Evolutionary conservation across 2,888 invertebrate species (phyloP).

Genomic region (Agonopterix arenella): DNA sequence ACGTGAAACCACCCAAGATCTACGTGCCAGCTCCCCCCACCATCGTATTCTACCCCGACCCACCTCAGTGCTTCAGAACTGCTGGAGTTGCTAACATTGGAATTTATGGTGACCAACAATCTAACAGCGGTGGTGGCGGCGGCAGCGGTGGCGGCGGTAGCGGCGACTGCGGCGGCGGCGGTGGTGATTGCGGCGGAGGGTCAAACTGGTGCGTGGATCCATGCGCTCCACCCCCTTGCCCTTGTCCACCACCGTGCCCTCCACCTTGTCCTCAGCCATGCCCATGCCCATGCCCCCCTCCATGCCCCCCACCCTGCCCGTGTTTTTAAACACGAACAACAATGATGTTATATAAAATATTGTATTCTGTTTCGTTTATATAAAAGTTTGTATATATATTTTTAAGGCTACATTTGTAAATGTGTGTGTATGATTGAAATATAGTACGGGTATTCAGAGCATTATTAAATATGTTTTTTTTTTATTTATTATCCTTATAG

Average conservation of each 20-base stretch:
- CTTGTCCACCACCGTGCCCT: slow-evolving; percentile 4
- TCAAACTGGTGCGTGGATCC: background rate
- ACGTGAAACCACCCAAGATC: slow-evolving; percentile 47
- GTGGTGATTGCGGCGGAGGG: no score
- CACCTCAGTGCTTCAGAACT: slow-evolving; percentile 36
- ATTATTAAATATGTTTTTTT: slow-evolving; percentile 3
- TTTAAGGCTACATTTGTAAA: slow-evolving; percentile 46
- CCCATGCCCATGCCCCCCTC: background rate
- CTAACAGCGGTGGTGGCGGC: background rate
- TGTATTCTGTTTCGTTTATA: background rate
- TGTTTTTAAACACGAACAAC: background rate
- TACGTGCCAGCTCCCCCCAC: slow-evolving; percentile 44
- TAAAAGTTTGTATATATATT: slow-evolving; percentile 15
- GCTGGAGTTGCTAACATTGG: slow-evolving; percentile 27
- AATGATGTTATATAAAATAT: background rate
- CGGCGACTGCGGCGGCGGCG: background rate
- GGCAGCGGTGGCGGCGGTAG: no score
- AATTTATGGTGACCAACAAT: slow-evolving; percentile 6
- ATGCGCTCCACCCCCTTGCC: slow-evolving; percentile 5
- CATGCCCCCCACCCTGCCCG: slow-evolving; percentile 4
- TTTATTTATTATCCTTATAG: background rate
- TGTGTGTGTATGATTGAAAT: slow-evolving; percentile 40
- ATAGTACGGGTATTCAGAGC: slow-evolving; percentile 40
- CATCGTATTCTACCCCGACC: slow-evolving; percentile 47
- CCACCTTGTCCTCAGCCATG: background rate